Percentiles rank a stretch among this genome's conserved stretches.
Conservation (phyloP, 2,797 vertebrate genomes). For the Leucoraja ocellata region DNA sequence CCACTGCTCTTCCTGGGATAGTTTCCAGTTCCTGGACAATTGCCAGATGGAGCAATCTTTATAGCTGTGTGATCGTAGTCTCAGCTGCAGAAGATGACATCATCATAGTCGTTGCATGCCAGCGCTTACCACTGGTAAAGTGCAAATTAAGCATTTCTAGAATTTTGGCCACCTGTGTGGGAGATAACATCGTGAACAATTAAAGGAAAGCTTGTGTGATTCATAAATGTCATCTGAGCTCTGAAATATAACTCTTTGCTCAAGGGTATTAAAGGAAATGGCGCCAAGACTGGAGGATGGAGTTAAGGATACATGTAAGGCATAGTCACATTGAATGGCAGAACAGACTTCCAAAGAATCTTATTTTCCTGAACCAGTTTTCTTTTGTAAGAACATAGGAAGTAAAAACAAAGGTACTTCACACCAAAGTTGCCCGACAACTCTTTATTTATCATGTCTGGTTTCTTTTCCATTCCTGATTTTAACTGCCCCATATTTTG, state of each 20-base stretch:
- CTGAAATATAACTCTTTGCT: not conserved
- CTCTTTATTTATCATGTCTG: not conserved
- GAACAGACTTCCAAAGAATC: not conserved
- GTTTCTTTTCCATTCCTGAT: not conserved
- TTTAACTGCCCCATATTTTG: not conserved
- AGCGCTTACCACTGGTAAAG: not conserved
- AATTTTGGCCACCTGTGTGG: not conserved
- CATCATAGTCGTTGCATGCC: not conserved
- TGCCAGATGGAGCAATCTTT: not conserved
- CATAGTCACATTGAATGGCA: not conserved
- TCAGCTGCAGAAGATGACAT: not conserved
- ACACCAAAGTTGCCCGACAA: not conserved
- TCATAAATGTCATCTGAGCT: not conserved
- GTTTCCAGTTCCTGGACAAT: not conserved
- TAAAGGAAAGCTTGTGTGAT: not conserved
- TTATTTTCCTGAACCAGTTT: not conserved
- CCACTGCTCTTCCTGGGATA: not conserved
- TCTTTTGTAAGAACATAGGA: not conserved
- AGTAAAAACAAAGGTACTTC: too few species aligned
- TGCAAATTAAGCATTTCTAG: not conserved
- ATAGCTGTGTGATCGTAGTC: not conserved
- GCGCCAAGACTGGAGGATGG: not conserved
- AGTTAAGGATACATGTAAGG: not conserved
- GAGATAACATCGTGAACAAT: constrained; percentile 17
- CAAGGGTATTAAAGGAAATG: not conserved